phyloP scores from a whole-genome alignment of 1,140 invertebrate species.

The Zophobas morio region DNA sequence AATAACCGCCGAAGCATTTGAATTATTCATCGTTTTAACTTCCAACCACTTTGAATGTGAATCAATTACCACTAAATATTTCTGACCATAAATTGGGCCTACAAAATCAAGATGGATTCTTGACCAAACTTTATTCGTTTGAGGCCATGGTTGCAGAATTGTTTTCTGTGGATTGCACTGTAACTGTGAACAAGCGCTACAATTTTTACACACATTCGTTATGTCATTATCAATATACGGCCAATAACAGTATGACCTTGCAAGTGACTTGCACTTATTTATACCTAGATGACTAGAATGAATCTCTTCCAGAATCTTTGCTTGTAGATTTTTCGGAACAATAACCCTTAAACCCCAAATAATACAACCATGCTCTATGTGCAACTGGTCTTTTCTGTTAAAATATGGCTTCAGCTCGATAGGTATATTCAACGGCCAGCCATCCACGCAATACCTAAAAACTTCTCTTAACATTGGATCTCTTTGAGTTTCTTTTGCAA shows the following conservation, averaged over 20 bases:
- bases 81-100: slow-evolving; percentile 65
- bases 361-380: slow-evolving; percentile 12
- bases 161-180: neutral
- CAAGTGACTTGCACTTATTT: too few species aligned
- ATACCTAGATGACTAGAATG: too few species aligned
- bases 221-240: neutral
- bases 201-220: neutral
- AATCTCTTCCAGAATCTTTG: too few species aligned
- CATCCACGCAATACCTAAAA: too few species aligned
- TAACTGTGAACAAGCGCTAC: neutral
- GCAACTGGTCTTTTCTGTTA: neutral
- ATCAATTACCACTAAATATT: slow-evolving; percentile 67
- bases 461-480: too few species aligned
- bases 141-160: slow-evolving; percentile 9
- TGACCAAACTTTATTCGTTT: slow-evolving; percentile 62
- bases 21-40: too few species aligned
- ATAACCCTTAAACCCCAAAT: slow-evolving; percentile 5
- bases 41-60: too few species aligned
- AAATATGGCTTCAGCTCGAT: slow-evolving; percentile 15
- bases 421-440: too few species aligned
- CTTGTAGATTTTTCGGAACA: too few species aligned
- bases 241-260: too few species aligned
- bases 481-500: neutral
- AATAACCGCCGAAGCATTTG: too few species aligned
- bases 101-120: slow-evolving; percentile 70